phyloP scores from a whole-genome alignment of 2,888 invertebrate species.

The Lycocerus yunnanus region DNA sequence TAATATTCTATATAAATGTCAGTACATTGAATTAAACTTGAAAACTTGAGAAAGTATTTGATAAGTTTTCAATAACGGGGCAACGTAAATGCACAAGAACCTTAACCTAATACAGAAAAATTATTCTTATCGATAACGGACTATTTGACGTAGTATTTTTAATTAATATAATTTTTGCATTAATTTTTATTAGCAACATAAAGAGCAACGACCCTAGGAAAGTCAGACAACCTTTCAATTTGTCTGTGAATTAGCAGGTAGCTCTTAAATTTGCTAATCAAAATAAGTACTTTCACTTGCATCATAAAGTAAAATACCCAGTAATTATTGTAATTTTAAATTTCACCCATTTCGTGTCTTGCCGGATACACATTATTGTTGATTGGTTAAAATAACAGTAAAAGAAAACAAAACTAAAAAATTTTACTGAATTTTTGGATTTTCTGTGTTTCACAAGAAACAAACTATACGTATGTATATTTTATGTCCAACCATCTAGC shows the following conservation, averaged over 20 bases:
- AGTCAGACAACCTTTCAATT: slow-evolving; percentile 22
- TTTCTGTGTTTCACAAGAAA: too few species aligned
- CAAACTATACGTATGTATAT: too few species aligned
- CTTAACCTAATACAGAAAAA: not conserved
- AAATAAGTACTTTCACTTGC: slow-evolving; percentile 16
- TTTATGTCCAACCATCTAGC: too few species aligned
- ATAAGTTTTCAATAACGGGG: not conserved
- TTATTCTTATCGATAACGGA: too few species aligned
- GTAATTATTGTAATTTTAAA: not conserved
- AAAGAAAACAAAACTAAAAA: not conserved
- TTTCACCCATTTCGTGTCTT: not conserved
- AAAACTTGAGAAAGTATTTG: not conserved
- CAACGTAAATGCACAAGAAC: not conserved
- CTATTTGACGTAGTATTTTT: not conserved
- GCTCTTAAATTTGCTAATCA: not conserved
- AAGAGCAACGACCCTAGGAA: slow-evolving; percentile 26
- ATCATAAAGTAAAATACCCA: not conserved
- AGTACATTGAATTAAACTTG: not conserved
- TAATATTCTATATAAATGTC: too few species aligned
- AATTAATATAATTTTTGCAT: not conserved
- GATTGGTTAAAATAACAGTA: not conserved
- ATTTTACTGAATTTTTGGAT: too few species aligned
- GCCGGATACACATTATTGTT: not conserved
- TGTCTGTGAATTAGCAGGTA: slow-evolving; percentile 6
- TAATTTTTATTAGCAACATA: slow-evolving; percentile 13